phyloP scores from a whole-genome alignment of 2,797 vertebrate genomes.

The Phylloscopus collybita region DNA sequence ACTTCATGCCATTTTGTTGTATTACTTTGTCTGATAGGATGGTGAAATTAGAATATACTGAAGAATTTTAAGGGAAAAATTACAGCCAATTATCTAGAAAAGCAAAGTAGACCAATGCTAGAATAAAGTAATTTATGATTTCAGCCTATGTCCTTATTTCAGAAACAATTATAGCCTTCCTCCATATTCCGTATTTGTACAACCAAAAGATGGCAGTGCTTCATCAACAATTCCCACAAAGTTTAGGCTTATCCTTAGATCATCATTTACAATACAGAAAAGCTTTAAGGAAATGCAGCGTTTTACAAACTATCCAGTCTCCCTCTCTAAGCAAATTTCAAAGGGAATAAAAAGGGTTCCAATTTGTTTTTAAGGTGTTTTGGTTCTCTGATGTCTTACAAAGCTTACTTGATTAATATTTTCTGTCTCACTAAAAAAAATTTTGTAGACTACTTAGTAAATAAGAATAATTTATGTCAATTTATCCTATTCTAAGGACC shows the following conservation, averaged over 20 bases:
- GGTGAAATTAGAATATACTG: neutral
- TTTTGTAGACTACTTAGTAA: neutral
- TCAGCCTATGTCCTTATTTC: neutral
- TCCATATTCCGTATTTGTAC: conserved; percentile 66
- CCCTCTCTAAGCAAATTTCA: neutral
- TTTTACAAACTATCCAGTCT: conserved; percentile 22
- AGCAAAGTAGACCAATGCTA: neutral
- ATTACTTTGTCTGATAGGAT: neutral
- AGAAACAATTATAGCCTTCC: neutral
- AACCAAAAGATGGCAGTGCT: conserved; percentile 82
- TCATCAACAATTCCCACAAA: conserved; percentile 74
- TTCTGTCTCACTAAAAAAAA: neutral
- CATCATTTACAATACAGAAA: neutral
- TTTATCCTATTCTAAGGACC: neutral
- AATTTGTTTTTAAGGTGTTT: neutral
- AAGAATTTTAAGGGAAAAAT: neutral
- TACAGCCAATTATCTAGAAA: neutral
- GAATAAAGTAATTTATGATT: neutral
- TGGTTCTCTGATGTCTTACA: neutral
- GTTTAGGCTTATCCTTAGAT: conserved; percentile 37
- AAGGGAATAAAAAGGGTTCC: neutral
- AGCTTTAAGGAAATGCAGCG: conserved; percentile 29
- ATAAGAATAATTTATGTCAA: neutral
- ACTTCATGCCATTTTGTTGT: neutral
- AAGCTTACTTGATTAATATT: neutral